These are phyloP conservation scores for Folsomia candida DNA, from an alignment of 2,888 invertebrate species.

Conservation along the genomic window DNA sequence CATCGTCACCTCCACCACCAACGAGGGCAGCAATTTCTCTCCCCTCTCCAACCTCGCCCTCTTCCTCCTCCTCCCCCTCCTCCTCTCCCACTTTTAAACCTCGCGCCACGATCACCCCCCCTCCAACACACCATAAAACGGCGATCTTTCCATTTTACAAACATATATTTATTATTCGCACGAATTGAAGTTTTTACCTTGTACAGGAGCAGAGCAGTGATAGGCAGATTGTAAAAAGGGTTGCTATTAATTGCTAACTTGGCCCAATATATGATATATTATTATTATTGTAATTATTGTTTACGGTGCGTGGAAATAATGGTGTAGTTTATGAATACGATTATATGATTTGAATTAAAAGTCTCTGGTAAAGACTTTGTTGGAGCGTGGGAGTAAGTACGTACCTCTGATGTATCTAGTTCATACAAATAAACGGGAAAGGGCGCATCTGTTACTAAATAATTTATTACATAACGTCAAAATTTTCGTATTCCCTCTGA, in stretches of 20 bases:
- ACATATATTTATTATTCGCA: background rate
- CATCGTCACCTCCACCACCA: constrained; percentile 22
- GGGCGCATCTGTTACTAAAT: background rate
- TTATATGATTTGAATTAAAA: too few relatives aligned
- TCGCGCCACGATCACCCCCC: background rate
- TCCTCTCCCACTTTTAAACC: background rate
- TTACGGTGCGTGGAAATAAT: background rate
- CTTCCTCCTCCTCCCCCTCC: constrained; percentile 1
- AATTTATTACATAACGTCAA: background rate
- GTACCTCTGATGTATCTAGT: too few relatives aligned
- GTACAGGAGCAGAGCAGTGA: background rate
- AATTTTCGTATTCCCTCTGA: background rate
- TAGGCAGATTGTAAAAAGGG: background rate
- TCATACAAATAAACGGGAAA: too few relatives aligned
- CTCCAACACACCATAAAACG: background rate
- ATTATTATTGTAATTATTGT: background rate
- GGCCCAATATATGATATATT: background rate
- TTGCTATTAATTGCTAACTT: background rate
- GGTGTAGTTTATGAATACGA: background rate
- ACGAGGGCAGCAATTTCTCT: constrained; percentile 23
- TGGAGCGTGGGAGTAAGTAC: too few relatives aligned
- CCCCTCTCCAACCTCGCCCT: constrained; percentile 3
- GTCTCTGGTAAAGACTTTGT: too few relatives aligned
- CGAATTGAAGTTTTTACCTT: background rate
- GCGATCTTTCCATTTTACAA: background rate